Evolutionary conservation across 1,140 invertebrate species (phyloP), one percentile per base, ranked within the genome.

Genomic region (Magallana ariakensis): DNA sequence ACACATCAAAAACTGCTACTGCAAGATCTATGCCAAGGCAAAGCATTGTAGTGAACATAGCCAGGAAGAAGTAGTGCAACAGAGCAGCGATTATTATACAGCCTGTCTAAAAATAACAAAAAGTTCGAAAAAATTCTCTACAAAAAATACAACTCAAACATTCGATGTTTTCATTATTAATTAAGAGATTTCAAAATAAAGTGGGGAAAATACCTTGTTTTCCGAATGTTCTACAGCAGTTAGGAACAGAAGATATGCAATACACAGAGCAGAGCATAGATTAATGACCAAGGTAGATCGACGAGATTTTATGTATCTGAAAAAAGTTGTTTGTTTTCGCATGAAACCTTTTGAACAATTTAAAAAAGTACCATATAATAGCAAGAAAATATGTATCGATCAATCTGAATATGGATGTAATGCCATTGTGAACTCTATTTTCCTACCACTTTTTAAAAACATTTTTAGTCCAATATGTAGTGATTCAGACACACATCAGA

Each of bases 11-110:
- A 13, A 85, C 54, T 2, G 84, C 62, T 13, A 85, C 55, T 55
- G 70, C 16, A 53, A 85, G 84, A 11, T 75, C 55, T 13, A 80
- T 80, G 7, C 84, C 84, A 0, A 75, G 62, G 1, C 33, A 16
- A 11, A 85, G 16, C 84, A 85, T 85, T 0, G 80, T 66, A 56
- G 62, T 80, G 26, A 85, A 85, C 54, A 75, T 85, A 19, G 66
- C 84, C 53, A 85, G 84, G 54, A 85, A 85, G 70, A 85, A 85
- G 54, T 85, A 85, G 46, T 85, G 84, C 15, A 85, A 16, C 0
- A 85, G 53, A 19, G 80, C 80, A n/a, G 80, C 80, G 8, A 81
- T 81, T 0, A 81, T 15, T 11, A 81, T 9, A 81, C 80, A 81
- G 13, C 54, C 80, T 13, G 26, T 81, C 54, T 81, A 15, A 54